phyloP scores from a whole-genome alignment of 2,888 invertebrate species.

The Parnassius glacialis region DNA sequence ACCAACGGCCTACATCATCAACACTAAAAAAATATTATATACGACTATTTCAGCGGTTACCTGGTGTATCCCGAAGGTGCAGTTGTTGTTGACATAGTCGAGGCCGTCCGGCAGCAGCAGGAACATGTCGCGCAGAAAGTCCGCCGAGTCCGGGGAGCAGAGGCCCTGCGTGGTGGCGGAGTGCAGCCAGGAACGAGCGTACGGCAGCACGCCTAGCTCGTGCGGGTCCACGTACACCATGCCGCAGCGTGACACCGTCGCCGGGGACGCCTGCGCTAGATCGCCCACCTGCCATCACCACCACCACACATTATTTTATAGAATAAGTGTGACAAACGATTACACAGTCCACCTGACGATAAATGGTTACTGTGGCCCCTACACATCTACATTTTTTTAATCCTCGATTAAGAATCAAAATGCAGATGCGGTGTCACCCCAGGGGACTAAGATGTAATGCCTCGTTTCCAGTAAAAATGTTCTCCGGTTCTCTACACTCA shows the following conservation, averaged over 20 bases:
- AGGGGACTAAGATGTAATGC: too few relatives aligned
- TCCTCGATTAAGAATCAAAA: too few relatives aligned
- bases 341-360: too few relatives aligned
- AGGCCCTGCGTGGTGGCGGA: slow-evolving; percentile 72
- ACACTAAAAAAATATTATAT: not conserved
- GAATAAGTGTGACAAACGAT: too few relatives aligned
- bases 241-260: slow-evolving; percentile 91
- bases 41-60: slow-evolving; percentile 44
- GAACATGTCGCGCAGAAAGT: slow-evolving; percentile 85
- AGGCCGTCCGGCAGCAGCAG: slow-evolving; percentile 85
- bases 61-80: slow-evolving; percentile 88
- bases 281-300: slow-evolving; percentile 85
- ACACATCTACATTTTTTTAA: too few relatives aligned
- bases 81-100: slow-evolving; percentile 84
- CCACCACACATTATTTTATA: slow-evolving; percentile 79
- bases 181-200: slow-evolving; percentile 88
- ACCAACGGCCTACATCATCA: too few relatives aligned
- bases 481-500: too few relatives aligned
- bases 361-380: too few relatives aligned
- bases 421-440: too few relatives aligned
- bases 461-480: too few relatives aligned
- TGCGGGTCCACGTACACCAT: slow-evolving; percentile 95
- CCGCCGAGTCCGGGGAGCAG: slow-evolving; percentile 79
- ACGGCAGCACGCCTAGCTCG: slow-evolving; percentile 90
- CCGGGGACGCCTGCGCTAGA: slow-evolving; percentile 93